Base-by-base conservation (phyloP, 2,113 vertebrate genomes). In the Seriola rivoliana region DNA sequence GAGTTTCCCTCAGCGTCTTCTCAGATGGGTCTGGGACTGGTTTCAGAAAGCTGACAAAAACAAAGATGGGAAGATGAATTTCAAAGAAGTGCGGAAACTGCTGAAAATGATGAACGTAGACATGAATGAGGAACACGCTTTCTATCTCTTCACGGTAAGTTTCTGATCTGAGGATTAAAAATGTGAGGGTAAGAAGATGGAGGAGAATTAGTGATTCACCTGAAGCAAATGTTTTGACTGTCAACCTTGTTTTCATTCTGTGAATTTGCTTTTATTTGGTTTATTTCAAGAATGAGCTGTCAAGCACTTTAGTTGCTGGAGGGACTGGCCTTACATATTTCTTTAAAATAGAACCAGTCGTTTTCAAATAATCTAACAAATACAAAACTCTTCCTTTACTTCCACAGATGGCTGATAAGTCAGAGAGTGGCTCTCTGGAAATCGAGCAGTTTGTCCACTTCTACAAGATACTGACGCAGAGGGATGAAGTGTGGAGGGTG, bases 101-200 rank as follows among this genome's bases (percentile, higher is more conserved):
- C 94, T 99, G 48, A 97, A 95, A 80, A 96, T 99, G 96, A 98
- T 99, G 97, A 99, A 99, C 0, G 93, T 99, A 21, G 96, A 97
- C 12, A 98, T 99, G 98, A 96, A 97, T 0, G 96, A 97, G 76
- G 95, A 97, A 4, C 96, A 97, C 19, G 97, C 97, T 38, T 85
- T 95, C 34, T 77, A 87, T 50, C 97, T 99, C 44, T 99, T 99
- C 71, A 96, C 94, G 85, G 98, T 99, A 73, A 86, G 81, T 16
- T 32, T 38, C 17, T 19, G 6, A 60, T 36, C 21, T 16, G 0
- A 32, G 1, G 50, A 57, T 16, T 32, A 0, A 17, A 67, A 12
- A 34, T 40, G 62, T 40, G 62, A 65, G 9, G 25, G 4, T 25
- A 57, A 25, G 23, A 25, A 4, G 8, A 3, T 38, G 5, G 32